Evolutionary conservation across 1,140 invertebrate genomes (phyloP).

Genomic region (Mactra quadrangularis): DNA sequence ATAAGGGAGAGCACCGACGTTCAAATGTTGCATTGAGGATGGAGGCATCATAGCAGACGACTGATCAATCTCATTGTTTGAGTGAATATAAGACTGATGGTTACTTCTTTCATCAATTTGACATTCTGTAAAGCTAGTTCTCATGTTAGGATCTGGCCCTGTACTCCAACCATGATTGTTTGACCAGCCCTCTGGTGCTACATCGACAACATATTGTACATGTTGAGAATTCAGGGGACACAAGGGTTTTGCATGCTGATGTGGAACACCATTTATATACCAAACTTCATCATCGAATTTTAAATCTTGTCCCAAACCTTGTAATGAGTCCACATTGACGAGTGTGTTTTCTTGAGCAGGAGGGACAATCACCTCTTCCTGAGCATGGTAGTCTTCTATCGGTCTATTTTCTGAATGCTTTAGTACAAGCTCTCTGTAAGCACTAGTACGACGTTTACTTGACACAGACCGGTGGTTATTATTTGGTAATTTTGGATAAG

Average conservation of each 20-base stretch:
- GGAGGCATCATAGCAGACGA: background rate
- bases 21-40: background rate
- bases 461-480: too few relatives aligned
- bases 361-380: too few relatives aligned
- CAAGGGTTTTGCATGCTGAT: constrained; percentile 29
- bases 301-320: background rate
- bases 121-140: background rate
- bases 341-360: too few relatives aligned
- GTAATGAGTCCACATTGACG: too few relatives aligned
- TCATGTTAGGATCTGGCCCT: background rate
- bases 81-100: background rate
- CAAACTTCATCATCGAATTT: constrained; percentile 52
- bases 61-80: background rate
- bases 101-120: background rate
- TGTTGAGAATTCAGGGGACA: background rate
- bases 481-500: too few relatives aligned
- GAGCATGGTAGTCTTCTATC: too few relatives aligned
- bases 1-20: too few relatives aligned
- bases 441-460: too few relatives aligned
- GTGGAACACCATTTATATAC: constrained; percentile 53
- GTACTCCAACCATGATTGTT: background rate
- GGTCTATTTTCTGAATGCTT: too few relatives aligned
- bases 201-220: background rate
- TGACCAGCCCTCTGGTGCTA: background rate
- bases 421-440: too few relatives aligned